Evolutionary conservation across 2,888 invertebrate species (phyloP).

Genomic region (Galeopsomyia nigrocyanea): DNA sequence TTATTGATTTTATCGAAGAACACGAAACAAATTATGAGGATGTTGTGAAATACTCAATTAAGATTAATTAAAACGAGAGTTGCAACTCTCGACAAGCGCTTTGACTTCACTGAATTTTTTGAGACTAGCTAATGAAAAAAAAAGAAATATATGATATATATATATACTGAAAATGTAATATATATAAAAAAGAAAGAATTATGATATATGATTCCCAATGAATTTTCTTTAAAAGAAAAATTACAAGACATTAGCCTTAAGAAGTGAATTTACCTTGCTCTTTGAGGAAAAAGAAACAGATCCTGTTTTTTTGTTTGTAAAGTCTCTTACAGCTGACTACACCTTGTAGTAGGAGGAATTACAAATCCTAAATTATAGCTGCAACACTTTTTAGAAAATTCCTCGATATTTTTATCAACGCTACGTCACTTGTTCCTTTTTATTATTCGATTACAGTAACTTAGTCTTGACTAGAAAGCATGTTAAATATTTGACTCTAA

Average conservation of each 20-base stretch:
- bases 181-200: slow-evolving; percentile 15
- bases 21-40: slow-evolving; percentile 18
- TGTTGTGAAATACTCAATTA: slow-evolving; percentile 47
- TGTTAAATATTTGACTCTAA: slow-evolving; percentile 21
- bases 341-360: slow-evolving; percentile 16
- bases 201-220: slow-evolving; percentile 21
- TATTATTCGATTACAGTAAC: slow-evolving; percentile 17
- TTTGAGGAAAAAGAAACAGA: slow-evolving; percentile 7
- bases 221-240: slow-evolving; percentile 37
- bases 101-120: slow-evolving; percentile 39
- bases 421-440: slow-evolving; percentile 15
- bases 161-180: slow-evolving; percentile 27
- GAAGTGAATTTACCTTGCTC: slow-evolving; percentile 35
- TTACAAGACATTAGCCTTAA: slow-evolving; percentile 31
- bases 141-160: slow-evolving; percentile 24
- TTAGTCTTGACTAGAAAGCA: slow-evolving; percentile 37
- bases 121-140: slow-evolving; percentile 32
- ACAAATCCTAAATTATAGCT: slow-evolving; percentile 31
- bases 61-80: slow-evolving; percentile 28
- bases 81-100: slow-evolving; percentile 32
- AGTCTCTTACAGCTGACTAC: slow-evolving; percentile 10
- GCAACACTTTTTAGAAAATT: slow-evolving; percentile 24
- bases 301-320: slow-evolving; percentile 21
- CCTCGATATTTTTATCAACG: slow-evolving; percentile 32
- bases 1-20: slow-evolving; percentile 30